These are phyloP conservation scores for Choloepus didactylus DNA, from an alignment of 2,797 vertebrate species.

Conservation along the genomic window DNA sequence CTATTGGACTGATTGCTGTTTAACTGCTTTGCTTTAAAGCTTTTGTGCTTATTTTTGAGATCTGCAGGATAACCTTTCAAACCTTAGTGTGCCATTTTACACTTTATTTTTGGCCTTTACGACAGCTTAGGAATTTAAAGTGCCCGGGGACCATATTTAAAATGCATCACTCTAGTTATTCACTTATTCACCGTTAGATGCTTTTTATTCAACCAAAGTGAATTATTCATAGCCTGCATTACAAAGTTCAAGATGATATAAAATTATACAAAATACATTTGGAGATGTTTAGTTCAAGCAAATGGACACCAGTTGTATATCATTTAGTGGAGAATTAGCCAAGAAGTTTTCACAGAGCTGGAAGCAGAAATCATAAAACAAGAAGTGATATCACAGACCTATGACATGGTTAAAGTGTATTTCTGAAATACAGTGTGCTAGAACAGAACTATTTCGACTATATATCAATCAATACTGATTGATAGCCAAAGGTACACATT, in stretches of 20 bases:
- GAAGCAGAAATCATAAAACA: slow-evolving; percentile 49
- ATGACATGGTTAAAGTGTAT: slow-evolving; percentile 34
- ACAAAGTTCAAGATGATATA: slow-evolving; percentile 64
- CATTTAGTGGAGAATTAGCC: slow-evolving; percentile 59
- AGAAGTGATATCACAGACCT: not conserved
- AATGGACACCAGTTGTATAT: slow-evolving; percentile 29
- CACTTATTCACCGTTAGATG: slow-evolving; percentile 62
- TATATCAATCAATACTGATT: slow-evolving; percentile 64
- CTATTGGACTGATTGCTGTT: slow-evolving; percentile 9
- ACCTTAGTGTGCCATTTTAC: slow-evolving; percentile 1
- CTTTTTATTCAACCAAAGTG: slow-evolving; percentile 64
- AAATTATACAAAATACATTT: slow-evolving; percentile 74
- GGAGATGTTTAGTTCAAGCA: slow-evolving; percentile 70
- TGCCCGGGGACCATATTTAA: slow-evolving; percentile 68
- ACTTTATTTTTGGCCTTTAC: slow-evolving; percentile 68
- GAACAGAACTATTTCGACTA: slow-evolving; percentile 37
- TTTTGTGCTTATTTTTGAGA: slow-evolving; percentile 60
- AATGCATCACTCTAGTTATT: slow-evolving; percentile 66
- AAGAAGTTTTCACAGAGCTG: slow-evolving; percentile 59
- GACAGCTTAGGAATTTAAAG: slow-evolving; percentile 66
- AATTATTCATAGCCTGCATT: slow-evolving; percentile 76
- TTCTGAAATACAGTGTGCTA: slow-evolving; percentile 45
- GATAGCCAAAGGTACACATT: slow-evolving; percentile 47
- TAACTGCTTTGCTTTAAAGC: slow-evolving; percentile 11
- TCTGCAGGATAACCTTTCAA: slow-evolving; percentile 60